These are phyloP conservation scores for Bibio marci DNA, from an alignment of 2,888 invertebrate species.

Conservation along the genomic window DNA sequence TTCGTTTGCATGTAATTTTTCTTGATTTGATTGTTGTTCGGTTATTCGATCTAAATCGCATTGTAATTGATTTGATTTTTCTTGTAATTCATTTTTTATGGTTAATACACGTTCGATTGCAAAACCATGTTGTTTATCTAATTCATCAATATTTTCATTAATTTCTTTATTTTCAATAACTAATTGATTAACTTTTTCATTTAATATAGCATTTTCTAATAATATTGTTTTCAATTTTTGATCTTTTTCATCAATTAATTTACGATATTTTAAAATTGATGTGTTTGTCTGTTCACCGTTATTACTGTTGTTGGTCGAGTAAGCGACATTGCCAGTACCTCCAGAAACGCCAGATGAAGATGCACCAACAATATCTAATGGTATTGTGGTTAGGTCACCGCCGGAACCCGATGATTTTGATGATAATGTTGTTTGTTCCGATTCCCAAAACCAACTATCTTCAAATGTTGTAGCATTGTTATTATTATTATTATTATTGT, in stretches of 20 bases:
- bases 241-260: slow-evolving; percentile 30
- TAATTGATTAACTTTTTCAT: slow-evolving; percentile 30
- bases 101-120: slow-evolving; percentile 43
- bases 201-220: slow-evolving; percentile 31
- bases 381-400: slow-evolving; percentile 18
- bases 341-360: neutral
- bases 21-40: too few species aligned
- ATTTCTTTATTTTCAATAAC: slow-evolving; percentile 30
- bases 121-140: slow-evolving; percentile 54
- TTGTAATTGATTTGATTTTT: slow-evolving; percentile 33
- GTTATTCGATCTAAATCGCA: slow-evolving; percentile 19
- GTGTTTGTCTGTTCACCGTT: neutral
- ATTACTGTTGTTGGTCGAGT: too few species aligned
- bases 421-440: slow-evolving; percentile 16
- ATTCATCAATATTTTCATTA: slow-evolving; percentile 43
- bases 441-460: slow-evolving; percentile 30
- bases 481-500: too few species aligned
- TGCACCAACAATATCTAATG: slow-evolving; percentile 12
- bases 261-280: slow-evolving; percentile 25
- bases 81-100: slow-evolving; percentile 36
- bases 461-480: too few species aligned
- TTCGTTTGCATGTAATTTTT: too few species aligned
- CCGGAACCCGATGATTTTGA: slow-evolving; percentile 14
- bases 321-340: neutral
- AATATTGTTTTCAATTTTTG: slow-evolving; percentile 24